Percentiles rank a stretch among this genome's conserved stretches.
Evolutionary conservation across 2,113 vertebrate genomes (phyloP).

Genomic region (Ailurus styani): DNA sequence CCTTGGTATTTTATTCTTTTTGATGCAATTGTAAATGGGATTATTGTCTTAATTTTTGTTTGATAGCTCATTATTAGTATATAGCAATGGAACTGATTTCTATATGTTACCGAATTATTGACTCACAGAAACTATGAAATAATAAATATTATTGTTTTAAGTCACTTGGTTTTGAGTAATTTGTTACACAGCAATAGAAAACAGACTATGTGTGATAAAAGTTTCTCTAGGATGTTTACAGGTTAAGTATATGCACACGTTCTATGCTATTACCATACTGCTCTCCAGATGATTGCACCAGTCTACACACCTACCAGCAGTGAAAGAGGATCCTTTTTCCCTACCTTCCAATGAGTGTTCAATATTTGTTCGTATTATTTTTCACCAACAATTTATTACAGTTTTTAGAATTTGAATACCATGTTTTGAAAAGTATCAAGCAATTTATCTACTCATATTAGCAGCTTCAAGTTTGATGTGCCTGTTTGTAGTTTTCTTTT

Average conservation of each 20-base stretch:
- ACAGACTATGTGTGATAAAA: not conserved
- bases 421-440: not conserved
- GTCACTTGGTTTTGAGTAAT: not conserved
- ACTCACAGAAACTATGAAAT: not conserved
- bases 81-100: not conserved
- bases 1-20: not conserved
- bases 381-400: not conserved
- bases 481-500: not conserved
- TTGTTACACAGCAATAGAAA: not conserved
- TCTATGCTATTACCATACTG: not conserved
- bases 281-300: not conserved
- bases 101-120: not conserved
- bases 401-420: not conserved
- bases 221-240: not conserved
- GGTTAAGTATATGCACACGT: not conserved
- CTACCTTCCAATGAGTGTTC: not conserved
- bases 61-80: not conserved
- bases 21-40: not conserved
- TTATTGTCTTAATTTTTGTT: not conserved
- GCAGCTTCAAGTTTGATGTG: not conserved
- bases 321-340: not conserved
- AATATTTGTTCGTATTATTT: not conserved
- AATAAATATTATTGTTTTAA: not conserved
- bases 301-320: not conserved
- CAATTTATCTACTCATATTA: not conserved